Percentiles rank a stretch among this genome's conserved stretches.
phyloP scores from a whole-genome alignment of 2,888 invertebrate species.

The Lithosia quadra region DNA sequence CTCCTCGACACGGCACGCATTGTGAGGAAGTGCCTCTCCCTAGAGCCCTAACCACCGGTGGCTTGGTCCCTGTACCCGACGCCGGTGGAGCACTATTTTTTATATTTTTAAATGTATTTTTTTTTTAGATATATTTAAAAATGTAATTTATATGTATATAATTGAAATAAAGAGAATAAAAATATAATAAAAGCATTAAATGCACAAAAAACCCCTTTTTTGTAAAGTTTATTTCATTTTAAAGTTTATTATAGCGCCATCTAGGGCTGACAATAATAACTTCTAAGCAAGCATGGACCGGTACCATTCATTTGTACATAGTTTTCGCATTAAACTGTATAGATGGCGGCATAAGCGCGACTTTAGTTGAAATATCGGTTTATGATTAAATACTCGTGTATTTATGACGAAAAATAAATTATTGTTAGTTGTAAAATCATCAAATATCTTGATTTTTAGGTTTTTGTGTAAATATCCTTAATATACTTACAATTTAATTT shows the following conservation, averaged over 20 bases:
- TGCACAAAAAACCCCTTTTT: too few species aligned
- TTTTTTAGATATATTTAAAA: too few species aligned
- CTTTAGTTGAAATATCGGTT: neutral
- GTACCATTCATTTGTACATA: neutral
- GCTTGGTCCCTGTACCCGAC: too few species aligned
- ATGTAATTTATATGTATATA: too few species aligned
- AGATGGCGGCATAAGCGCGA: conserved; percentile 33
- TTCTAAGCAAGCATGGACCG: neutral
- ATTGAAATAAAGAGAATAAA: too few species aligned
- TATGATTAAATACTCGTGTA: neutral
- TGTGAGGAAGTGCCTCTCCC: too few species aligned
- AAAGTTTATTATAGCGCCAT: neutral
- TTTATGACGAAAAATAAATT: neutral
- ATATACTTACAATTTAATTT: neutral
- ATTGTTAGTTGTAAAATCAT: neutral
- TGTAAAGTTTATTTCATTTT: too few species aligned
- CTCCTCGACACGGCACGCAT: too few species aligned
- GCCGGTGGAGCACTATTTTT: too few species aligned
- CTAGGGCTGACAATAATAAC: neutral
- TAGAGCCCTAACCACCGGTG: too few species aligned
- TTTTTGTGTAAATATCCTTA: neutral
- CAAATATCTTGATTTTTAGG: neutral
- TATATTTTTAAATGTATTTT: too few species aligned
- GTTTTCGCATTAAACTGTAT: neutral
- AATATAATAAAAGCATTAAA: too few species aligned